Conservation (phyloP, 1,140 invertebrate genomes). For the Cydia strobilella region DNA sequence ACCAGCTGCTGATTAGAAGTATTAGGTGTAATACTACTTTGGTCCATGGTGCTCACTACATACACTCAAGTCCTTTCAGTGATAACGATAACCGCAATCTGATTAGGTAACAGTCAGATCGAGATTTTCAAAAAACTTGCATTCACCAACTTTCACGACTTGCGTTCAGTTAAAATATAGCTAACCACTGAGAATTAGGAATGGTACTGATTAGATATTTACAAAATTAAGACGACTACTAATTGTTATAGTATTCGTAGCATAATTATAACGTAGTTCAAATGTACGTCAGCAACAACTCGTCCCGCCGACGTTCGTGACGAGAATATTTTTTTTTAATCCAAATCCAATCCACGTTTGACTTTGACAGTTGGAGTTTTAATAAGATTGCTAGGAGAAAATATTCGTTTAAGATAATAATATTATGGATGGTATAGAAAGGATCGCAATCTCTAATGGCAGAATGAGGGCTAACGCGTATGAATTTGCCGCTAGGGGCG, state of each 20-base stretch:
- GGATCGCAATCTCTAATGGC: too few species aligned
- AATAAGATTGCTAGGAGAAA: not conserved
- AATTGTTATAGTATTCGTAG: conserved; percentile 9
- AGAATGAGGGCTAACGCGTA: too few species aligned
- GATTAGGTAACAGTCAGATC: conserved; percentile 27
- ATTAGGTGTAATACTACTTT: conserved; percentile 79
- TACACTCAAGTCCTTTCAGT: conserved; percentile 39
- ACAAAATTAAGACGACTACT: not conserved
- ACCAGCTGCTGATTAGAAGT: conserved; percentile 83
- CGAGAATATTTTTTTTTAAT: conserved; percentile 30
- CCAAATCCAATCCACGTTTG: not conserved
- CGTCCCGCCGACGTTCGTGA: conserved; percentile 25
- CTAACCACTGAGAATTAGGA: not conserved
- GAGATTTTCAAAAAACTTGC: conserved; percentile 18
- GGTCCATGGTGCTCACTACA: conserved; percentile 75
- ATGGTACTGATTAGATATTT: not conserved
- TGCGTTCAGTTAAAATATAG: not conserved
- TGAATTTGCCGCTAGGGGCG: too few species aligned
- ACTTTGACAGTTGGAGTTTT: conserved; percentile 20
- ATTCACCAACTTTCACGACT: not conserved
- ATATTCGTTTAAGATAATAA: not conserved
- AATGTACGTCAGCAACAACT: conserved; percentile 1
- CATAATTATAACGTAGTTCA: conserved; percentile 5
- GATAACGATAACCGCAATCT: conserved; percentile 14
- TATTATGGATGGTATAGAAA: too few species aligned